Evolutionary conservation across 53 echinoderm and acorn worm genomes (phyloP), one percentile per base, ranked within the genome.

Genomic region (Zoroaster sp.): DNA sequence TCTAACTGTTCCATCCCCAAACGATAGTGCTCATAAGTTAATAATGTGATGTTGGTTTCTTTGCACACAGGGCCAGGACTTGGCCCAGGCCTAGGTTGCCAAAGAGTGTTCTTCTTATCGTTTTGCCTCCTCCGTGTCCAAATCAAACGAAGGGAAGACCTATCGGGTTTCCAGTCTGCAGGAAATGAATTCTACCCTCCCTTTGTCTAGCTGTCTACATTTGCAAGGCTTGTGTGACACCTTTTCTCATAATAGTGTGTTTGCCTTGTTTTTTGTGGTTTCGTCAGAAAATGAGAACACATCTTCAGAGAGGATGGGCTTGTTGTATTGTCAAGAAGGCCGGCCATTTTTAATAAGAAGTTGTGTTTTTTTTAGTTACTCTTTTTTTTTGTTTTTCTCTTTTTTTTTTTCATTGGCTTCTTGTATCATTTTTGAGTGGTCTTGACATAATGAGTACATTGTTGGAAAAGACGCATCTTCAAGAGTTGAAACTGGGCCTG

Each of bases 161-260:
- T 66, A 81, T 81, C 81, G 30, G 67, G 81, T 81, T 81, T 66
- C 81, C 81, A 40, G 23, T 14, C 28, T 17, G 67, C 81, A 81
- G 81, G 81, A 81, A 81, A 81, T 81, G 81, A 81, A 81, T 81
- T 66, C 67, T 54, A 66, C 67, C 66, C 43, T 40, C 36, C 47
- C 54, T 81, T 81, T 81, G 81, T 81, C 41, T 42, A 66, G 81
- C 81, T 81, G 81, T 67, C 81, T 66, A 25, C 40, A 23, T 40
- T 18, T 37, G 74, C 23, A 40, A 40, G 41, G 74, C 38, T 81
- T 30, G 67, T 31, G 37, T 68, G 67, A 81, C 81, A 81, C 81
- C 81, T 55, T 66, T 67, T 35, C 28, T 59, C 28, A 59, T 59
- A n/a, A 75, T 42, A 43, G 66, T 32, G 21, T 74, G 74, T 74